Percentiles rank a stretch among this genome's conserved stretches.
phyloP scores from a whole-genome alignment of 1,140 invertebrate genomes.

The Heliconius hewitsoni region DNA sequence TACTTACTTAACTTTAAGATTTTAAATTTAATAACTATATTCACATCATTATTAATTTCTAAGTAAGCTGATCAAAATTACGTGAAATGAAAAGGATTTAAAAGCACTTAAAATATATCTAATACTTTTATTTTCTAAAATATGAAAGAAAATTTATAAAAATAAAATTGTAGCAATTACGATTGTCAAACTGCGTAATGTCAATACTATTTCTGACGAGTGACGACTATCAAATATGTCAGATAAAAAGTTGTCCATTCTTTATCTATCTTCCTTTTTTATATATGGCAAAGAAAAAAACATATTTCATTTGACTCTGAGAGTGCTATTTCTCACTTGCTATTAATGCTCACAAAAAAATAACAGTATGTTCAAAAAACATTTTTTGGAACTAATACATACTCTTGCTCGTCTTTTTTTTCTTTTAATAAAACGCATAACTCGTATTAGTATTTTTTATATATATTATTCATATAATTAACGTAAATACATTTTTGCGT shows the following conservation, averaged over 20 bases:
- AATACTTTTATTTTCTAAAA: background rate
- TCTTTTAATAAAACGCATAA: too few relatives aligned
- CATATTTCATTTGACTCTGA: too few relatives aligned
- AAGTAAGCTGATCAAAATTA: background rate
- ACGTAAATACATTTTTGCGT: too few relatives aligned
- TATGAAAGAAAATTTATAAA: background rate
- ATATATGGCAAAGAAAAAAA: too few relatives aligned
- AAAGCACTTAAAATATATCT: background rate
- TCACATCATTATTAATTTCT: background rate
- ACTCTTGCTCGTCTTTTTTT: too few relatives aligned
- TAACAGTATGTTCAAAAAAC: too few relatives aligned
- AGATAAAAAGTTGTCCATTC: background rate
- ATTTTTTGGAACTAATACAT: too few relatives aligned
- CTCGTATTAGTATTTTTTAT: too few relatives aligned
- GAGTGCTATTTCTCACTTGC: too few relatives aligned
- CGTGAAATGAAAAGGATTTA: background rate
- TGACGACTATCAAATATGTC: background rate
- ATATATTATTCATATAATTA: too few relatives aligned
- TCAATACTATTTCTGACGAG: background rate
- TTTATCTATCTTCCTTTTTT: too few relatives aligned
- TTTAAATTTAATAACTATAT: background rate
- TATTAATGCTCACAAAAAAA: too few relatives aligned
- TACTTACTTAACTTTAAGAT: background rate
- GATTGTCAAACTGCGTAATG: conserved; percentile 5
- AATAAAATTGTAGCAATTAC: background rate